These are phyloP conservation scores for Nomada goodeniana DNA, from an alignment of 2,888 invertebrate genomes.

Conservation along the genomic window DNA sequence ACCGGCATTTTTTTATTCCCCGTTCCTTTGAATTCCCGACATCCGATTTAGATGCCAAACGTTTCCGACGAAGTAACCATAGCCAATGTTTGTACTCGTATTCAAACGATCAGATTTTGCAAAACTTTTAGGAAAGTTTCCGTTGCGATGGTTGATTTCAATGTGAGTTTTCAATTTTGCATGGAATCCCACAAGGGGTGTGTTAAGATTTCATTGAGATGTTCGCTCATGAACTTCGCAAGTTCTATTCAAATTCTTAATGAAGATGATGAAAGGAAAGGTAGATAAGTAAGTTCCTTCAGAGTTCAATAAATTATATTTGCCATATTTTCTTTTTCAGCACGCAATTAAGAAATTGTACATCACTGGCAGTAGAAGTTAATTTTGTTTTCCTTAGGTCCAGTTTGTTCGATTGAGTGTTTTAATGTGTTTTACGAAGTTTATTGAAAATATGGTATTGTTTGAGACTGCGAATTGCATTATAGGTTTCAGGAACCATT, in stretches of 20 bases:
- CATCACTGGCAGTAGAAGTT: no score
- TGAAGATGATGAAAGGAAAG: not conserved
- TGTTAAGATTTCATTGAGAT: not conserved
- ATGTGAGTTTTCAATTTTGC: constrained; percentile 65
- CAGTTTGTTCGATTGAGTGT: no score
- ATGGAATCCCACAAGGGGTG: constrained; percentile 12
- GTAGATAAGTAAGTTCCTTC: no score
- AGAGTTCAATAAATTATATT: no score
- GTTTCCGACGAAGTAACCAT: constrained; percentile 50
- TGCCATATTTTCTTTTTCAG: no score
- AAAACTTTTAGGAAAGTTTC: constrained; percentile 54
- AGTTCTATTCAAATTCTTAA: not conserved
- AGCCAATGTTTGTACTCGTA: constrained; percentile 50
- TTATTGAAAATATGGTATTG: no score
- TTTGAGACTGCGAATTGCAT: no score
- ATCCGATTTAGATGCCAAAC: constrained; percentile 45
- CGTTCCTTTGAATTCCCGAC: constrained; percentile 32
- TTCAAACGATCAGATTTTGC: constrained; percentile 49
- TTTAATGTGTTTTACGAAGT: no score
- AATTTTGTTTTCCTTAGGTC: no score
- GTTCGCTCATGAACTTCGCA: not conserved
- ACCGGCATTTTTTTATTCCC: constrained; percentile 46
- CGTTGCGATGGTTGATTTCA: constrained; percentile 42
- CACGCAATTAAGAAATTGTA: no score
- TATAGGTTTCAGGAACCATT: no score